These are phyloP conservation scores for Numenius phaeopus DNA, from an alignment of 2,797 vertebrate species.

Conservation along the genomic window DNA sequence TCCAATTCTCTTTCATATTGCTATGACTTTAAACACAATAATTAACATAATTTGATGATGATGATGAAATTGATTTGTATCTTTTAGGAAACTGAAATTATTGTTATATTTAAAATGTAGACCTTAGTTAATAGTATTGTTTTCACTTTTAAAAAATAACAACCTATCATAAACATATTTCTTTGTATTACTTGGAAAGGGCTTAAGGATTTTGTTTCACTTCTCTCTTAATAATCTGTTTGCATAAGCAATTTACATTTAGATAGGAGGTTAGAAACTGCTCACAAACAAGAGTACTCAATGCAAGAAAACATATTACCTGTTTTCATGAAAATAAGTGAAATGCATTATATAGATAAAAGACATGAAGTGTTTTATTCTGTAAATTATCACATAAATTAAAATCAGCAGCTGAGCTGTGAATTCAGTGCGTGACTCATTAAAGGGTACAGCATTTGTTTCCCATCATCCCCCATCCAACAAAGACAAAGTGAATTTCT, in stretches of 20 bases:
- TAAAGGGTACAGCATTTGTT: neutral
- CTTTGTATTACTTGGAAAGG: neutral
- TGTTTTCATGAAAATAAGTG: neutral
- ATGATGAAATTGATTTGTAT: neutral
- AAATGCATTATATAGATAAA: neutral
- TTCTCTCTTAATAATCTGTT: neutral
- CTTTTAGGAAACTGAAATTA: neutral
- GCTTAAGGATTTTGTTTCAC: neutral
- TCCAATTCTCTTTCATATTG: neutral
- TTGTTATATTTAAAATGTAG: neutral
- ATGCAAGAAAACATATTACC: neutral
- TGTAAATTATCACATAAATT: constrained; percentile 23
- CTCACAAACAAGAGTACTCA: neutral
- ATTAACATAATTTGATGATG: neutral
- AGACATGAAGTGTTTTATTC: neutral
- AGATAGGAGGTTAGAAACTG: neutral
- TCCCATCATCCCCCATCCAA: neutral
- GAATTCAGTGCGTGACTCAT: neutral
- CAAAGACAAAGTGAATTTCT: neutral
- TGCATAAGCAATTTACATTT: constrained; percentile 17
- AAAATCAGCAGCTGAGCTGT: constrained; percentile 6
- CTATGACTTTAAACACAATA: neutral
- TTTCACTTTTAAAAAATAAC: neutral
- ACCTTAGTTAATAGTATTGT: neutral
- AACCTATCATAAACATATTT: accelerated